These are phyloP conservation scores for Cacatua alba DNA, from an alignment of 2,113 vertebrate species.

Conservation along the genomic window DNA sequence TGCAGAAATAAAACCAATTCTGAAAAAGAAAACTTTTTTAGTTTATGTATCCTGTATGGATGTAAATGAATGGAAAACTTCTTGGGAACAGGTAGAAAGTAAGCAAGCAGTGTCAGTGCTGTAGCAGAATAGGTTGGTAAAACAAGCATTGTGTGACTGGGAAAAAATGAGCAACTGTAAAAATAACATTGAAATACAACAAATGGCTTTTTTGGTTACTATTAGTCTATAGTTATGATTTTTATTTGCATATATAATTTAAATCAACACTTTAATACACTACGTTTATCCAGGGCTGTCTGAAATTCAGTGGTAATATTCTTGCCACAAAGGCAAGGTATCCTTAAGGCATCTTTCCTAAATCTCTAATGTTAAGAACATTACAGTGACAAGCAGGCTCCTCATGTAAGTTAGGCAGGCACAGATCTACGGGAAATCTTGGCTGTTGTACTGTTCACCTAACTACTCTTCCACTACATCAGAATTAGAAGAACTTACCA, in stretches of 20 bases:
- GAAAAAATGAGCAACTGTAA: neutral
- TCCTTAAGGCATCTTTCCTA: neutral
- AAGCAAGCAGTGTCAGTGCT: neutral
- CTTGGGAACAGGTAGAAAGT: neutral
- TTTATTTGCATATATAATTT: neutral
- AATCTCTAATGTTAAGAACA: neutral
- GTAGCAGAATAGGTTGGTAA: neutral
- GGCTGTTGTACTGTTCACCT: too few relatives aligned
- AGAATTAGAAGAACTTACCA: neutral
- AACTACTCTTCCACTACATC: neutral
- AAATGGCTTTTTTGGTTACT: neutral
- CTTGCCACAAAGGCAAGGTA: neutral
- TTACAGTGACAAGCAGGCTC: neutral
- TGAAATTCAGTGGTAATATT: neutral
- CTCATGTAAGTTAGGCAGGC: too few relatives aligned
- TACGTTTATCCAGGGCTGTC: neutral
- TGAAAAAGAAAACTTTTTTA: neutral
- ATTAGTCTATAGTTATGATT: neutral
- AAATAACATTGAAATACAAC: neutral
- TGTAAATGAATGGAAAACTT: neutral
- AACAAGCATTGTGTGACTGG: neutral
- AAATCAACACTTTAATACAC: neutral
- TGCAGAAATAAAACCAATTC: neutral
- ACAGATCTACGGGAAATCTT: too few relatives aligned
- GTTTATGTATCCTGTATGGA: neutral